Evolutionary conservation across 2,888 invertebrate species (phyloP).

Genomic region (Griposia aprilina): DNA sequence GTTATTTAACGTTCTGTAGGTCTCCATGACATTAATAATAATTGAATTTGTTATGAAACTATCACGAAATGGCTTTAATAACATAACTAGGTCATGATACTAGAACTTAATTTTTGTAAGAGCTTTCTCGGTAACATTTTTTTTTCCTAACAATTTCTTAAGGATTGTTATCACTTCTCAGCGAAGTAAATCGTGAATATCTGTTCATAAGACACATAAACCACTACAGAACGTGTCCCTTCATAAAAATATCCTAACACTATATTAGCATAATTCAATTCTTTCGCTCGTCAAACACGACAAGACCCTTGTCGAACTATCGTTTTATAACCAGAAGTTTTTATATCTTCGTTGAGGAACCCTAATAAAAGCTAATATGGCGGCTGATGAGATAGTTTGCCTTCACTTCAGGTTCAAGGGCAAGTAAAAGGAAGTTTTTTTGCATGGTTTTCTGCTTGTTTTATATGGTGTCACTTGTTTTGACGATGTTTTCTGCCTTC

Average conservation of each 20-base stretch:
- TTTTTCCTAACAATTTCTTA: not conserved
- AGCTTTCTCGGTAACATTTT: too few species aligned
- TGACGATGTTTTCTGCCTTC: not conserved
- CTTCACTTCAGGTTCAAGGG: conserved; percentile 42
- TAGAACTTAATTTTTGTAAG: too few species aligned
- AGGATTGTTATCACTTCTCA: not conserved
- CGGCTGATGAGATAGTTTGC: conserved; percentile 61
- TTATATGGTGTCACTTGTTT: conserved; percentile 26
- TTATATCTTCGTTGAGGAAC: conserved; percentile 58
- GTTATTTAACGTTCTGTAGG: too few species aligned
- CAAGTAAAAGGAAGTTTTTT: conserved; percentile 16
- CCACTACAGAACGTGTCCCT: conserved; percentile 34
- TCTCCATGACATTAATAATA: not conserved
- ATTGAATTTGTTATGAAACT: not conserved
- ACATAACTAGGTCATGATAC: too few species aligned
- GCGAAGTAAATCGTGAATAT: conserved; percentile 14
- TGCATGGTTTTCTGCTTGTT: conserved; percentile 15
- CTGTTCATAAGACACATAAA: conserved; percentile 25
- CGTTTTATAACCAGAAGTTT: conserved; percentile 59
- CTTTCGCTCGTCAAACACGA: conserved; percentile 62
- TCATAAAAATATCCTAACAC: conserved; percentile 59
- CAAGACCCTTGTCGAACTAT: conserved; percentile 51
- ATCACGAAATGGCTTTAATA: not conserved
- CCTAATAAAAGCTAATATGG: conserved; percentile 65
- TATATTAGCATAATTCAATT: conserved; percentile 54